Evolutionary conservation across 2,113 vertebrate genomes (phyloP).

Genomic region (Apeltes quadracus): DNA sequence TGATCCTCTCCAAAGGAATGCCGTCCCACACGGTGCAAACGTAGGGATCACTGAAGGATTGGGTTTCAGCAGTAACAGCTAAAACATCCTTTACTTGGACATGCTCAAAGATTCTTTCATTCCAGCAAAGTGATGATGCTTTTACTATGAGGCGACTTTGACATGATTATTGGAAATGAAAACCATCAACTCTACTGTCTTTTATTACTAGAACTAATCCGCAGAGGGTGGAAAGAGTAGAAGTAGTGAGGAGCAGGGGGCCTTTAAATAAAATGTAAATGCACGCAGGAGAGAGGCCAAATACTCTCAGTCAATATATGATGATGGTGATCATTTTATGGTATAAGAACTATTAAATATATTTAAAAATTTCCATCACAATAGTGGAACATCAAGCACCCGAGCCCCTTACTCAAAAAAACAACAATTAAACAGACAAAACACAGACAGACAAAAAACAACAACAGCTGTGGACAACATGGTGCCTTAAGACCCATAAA

Average conservation of each 20-base stretch:
- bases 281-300: background rate
- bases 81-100: background rate
- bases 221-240: background rate
- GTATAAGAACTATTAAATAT: background rate
- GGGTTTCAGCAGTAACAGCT: background rate
- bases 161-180: background rate
- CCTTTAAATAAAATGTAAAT: background rate
- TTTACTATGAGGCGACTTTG: background rate
- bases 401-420: too few relatives aligned
- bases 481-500: background rate
- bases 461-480: background rate
- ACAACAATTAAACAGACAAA: too few relatives aligned
- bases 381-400: too few relatives aligned
- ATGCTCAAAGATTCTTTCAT: background rate
- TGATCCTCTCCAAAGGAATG: constrained; percentile 39
- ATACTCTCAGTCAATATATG: too few relatives aligned
- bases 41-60: background rate
- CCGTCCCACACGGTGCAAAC: background rate
- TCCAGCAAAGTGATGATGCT: background rate
- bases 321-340: background rate
- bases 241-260: background rate
- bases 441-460: background rate
- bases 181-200: background rate
- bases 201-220: background rate
- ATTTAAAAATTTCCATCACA: background rate